Evolutionary conservation across 2,113 vertebrate species (phyloP).

Genomic region (Paralichthys olivaceus): DNA sequence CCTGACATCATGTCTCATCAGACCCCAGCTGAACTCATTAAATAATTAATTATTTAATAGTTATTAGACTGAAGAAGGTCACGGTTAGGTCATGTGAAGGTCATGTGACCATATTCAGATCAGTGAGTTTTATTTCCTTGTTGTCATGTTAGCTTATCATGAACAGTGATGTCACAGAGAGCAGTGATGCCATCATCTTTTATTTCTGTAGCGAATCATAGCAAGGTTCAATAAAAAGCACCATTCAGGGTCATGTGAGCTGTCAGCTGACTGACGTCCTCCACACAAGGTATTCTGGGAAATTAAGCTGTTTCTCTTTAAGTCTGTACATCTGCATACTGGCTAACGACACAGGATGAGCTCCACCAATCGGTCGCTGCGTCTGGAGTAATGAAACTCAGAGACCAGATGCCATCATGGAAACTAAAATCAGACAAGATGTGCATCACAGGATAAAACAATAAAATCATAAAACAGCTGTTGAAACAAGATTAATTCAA

Average conservation of each 20-base stretch:
- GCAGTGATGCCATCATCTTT: constrained; percentile 49
- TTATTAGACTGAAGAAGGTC: too few species aligned
- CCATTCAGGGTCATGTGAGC: constrained; percentile 34
- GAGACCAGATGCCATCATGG: neutral
- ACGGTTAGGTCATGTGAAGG: neutral
- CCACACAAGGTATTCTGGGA: constrained; percentile 32
- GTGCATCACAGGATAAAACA: neutral
- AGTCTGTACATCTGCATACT: neutral
- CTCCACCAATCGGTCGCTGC: neutral
- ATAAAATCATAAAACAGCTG: neutral
- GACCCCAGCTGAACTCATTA: too few species aligned
- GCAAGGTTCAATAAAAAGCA: constrained; percentile 46
- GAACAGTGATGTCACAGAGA: constrained; percentile 18
- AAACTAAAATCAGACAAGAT: constrained; percentile 33
- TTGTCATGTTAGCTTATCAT: neutral
- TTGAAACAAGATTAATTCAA: constrained; percentile 47
- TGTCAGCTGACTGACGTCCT: neutral
- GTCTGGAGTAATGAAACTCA: neutral
- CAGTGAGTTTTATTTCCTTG: neutral
- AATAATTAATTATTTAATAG: too few species aligned
- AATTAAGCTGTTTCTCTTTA: neutral
- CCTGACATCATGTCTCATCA: neutral
- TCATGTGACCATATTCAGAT: neutral
- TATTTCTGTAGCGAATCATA: constrained; percentile 61
- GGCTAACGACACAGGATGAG: neutral